Percentiles rank a stretch among this genome's conserved stretches.
These are phyloP conservation scores for Lacerta viridis DNA, from an alignment of 2,797 vertebrate species.

Conservation along the genomic window DNA sequence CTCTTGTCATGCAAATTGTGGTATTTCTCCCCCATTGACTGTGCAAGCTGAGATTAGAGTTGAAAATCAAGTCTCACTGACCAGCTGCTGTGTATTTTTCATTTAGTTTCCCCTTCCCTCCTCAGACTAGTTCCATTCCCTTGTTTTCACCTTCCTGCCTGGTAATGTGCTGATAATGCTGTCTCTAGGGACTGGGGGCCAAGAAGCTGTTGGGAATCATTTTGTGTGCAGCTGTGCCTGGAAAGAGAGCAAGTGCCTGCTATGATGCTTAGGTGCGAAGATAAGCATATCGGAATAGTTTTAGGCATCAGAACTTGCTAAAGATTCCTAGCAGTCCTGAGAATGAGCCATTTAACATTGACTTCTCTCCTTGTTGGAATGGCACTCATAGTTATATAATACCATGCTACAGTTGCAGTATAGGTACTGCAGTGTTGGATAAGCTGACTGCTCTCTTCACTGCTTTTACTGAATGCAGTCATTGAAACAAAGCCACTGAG, in stretches of 20 bases:
- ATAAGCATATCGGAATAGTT: slow-evolving; percentile 7
- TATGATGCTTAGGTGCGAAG: slow-evolving; percentile 9
- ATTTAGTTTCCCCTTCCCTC: slow-evolving; percentile 54
- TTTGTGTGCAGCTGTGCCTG: slow-evolving; percentile 47
- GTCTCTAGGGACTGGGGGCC: slow-evolving; percentile 32
- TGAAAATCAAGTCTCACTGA: slow-evolving; percentile 77
- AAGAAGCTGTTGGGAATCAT: slow-evolving; percentile 19
- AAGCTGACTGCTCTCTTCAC: background rate
- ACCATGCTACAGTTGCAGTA: background rate
- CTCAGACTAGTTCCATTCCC: slow-evolving; percentile 52
- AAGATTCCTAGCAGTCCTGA: background rate
- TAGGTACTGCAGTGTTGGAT: fast-evolving
- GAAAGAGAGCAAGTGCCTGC: slow-evolving; percentile 7
- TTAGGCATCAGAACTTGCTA: background rate
- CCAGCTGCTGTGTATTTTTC: slow-evolving; percentile 81
- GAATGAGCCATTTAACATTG: background rate
- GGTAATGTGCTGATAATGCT: slow-evolving; percentile 47
- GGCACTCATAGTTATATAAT: background rate
- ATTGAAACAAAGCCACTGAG: background rate
- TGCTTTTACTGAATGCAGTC: background rate
- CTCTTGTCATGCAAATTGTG: slow-evolving; percentile 87
- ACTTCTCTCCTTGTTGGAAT: background rate
- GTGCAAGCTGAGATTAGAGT: slow-evolving; percentile 83
- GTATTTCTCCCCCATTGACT: slow-evolving; percentile 80
- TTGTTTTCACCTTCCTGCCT: slow-evolving; percentile 59